A percentile compares a stretch with the other conserved stretches of the same genome.
phyloP scores from a whole-genome alignment of 2,797 vertebrate species.

The Pipistrellus nathusii region DNA sequence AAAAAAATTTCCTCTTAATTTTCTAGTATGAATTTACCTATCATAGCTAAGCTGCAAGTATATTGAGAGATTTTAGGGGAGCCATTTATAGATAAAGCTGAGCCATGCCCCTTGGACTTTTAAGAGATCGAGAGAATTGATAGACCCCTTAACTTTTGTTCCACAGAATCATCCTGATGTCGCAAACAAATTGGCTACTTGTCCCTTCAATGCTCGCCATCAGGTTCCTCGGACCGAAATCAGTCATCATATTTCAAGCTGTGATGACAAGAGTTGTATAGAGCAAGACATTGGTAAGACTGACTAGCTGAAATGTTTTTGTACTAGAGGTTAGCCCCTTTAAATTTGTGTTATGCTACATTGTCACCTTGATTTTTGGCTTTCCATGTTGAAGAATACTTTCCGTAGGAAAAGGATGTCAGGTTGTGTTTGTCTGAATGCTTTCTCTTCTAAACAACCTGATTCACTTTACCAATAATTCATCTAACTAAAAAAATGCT shows the following conservation, averaged over 20 bases:
- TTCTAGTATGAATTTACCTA: constrained; percentile 21
- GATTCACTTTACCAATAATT: constrained; percentile 67
- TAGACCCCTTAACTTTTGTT: constrained; percentile 68
- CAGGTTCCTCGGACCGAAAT: constrained; percentile 90
- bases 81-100: constrained; percentile 49
- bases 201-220: constrained; percentile 94
- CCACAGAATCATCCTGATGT: constrained; percentile 92
- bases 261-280: constrained; percentile 88
- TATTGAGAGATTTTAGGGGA: constrained; percentile 8
- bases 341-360: neutral
- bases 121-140: constrained; percentile 59
- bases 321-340: neutral
- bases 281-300: constrained; percentile 87
- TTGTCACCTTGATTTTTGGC: constrained; percentile 50
- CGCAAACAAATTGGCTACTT: constrained; percentile 90
- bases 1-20: constrained; percentile 27
- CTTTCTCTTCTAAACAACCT: constrained; percentile 68
- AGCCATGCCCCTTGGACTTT: neutral
- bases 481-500: constrained; percentile 63
- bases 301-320: constrained; percentile 13
- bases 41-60: constrained; percentile 17
- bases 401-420: constrained; percentile 40
- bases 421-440: constrained; percentile 48
- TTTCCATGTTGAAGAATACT: constrained; percentile 51
- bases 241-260: constrained; percentile 90